Conservation (phyloP, 1,140 invertebrate species). For the Lepidurus couesii region DNA sequence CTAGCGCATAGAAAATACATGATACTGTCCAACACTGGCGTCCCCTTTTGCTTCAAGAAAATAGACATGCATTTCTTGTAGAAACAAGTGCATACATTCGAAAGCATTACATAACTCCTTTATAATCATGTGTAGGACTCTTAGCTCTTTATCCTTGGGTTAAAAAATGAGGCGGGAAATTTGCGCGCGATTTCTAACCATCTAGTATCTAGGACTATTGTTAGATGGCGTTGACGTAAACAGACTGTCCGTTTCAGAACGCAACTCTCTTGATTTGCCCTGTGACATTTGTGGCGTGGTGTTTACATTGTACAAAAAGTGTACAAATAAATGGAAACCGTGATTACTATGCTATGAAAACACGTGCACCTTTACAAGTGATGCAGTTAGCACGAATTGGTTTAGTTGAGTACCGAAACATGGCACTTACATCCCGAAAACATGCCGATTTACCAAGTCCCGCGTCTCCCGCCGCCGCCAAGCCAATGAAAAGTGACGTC, state of each 20-base stretch:
- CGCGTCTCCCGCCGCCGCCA: conserved; percentile 17
- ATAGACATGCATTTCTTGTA: no score
- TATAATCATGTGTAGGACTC: no score
- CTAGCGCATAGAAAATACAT: no score
- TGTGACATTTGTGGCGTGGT: conserved; percentile 12
- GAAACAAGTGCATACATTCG: no score
- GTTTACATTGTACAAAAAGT: conserved; percentile 1
- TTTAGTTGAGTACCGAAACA: conserved; percentile 13
- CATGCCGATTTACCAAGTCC: conserved; percentile 17
- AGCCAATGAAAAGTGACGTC: conserved; percentile 15
- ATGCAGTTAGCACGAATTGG: conserved; percentile 10
- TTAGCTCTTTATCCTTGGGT: no score
- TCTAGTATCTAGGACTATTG: background rate
- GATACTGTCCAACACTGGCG: no score
- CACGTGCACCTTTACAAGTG: background rate
- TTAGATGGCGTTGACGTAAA: background rate
- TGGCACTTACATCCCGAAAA: background rate
- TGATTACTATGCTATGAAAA: background rate
- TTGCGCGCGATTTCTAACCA: background rate
- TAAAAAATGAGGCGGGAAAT: background rate
- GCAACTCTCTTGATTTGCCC: background rate
- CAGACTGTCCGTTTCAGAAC: background rate
- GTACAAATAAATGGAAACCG: background rate
- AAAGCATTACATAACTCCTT: no score
- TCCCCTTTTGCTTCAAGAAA: no score